Evolutionary conservation across 1,140 invertebrate genomes (phyloP).

Genomic region (Calycopis cecrops): DNA sequence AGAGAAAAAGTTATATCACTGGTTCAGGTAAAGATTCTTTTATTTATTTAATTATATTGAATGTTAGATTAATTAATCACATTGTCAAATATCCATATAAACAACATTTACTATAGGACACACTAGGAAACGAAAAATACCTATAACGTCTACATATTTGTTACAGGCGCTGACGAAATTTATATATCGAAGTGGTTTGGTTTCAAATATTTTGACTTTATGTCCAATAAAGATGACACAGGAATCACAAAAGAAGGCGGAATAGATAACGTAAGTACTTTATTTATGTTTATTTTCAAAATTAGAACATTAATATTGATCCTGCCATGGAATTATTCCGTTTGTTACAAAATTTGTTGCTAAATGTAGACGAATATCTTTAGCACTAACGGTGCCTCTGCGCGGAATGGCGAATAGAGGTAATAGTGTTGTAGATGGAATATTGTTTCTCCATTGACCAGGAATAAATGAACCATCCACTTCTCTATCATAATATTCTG

Average conservation of each 20-base stretch:
- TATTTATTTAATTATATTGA: too few species aligned
- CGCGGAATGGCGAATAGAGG: constrained; percentile 4
- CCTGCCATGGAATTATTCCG: constrained; percentile 11
- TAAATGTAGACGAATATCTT: too few species aligned
- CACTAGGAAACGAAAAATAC: constrained; percentile 6
- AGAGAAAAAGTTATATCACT: too few species aligned
- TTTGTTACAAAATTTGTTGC: constrained; percentile 13
- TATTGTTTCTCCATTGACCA: constrained; percentile 14
- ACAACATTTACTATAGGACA: constrained; percentile 9
- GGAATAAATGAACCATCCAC: too few species aligned
- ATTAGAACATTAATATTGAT: constrained; percentile 9
- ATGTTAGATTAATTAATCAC: constrained; percentile 12
- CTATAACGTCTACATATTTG: constrained; percentile 4
- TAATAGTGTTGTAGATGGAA: constrained; percentile 8
- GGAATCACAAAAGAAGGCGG: constrained; percentile 1
- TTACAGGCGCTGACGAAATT: neutral
- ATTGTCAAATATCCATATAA: constrained; percentile 10
- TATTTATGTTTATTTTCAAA: constrained; percentile 2
- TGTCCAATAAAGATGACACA: constrained; percentile 4
- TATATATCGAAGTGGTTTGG: constrained; percentile 4
- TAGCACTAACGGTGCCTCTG: neutral
- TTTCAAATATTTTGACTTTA: constrained; percentile 5
- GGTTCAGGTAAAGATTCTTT: too few species aligned
- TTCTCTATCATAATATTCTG: too few species aligned
- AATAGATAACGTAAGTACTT: constrained; percentile 4